A percentile compares a stretch with the other conserved stretches of the same genome.
Conservation (phyloP, 2,113 vertebrate genomes). For the Corythaixoides concolor region DNA sequence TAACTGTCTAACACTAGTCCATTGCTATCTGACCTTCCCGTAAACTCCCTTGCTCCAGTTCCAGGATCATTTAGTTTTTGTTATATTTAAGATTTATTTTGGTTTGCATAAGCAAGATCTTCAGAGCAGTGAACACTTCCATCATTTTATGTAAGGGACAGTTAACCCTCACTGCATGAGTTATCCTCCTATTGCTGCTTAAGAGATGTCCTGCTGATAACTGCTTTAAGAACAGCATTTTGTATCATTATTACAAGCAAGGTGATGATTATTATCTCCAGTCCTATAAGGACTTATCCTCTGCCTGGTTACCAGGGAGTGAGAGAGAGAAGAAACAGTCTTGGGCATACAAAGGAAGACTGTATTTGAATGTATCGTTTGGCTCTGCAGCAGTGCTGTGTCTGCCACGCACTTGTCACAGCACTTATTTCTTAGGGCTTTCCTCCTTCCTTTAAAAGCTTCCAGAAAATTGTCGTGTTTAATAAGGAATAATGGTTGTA, state of each 20-base stretch:
- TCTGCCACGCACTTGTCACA: not conserved
- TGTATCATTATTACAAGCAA: slow-evolving; percentile 9
- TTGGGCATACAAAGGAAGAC: not conserved
- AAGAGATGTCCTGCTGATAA: slow-evolving; percentile 49
- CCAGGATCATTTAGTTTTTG: slow-evolving; percentile 44
- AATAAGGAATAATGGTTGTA: not conserved
- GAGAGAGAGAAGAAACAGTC: not conserved
- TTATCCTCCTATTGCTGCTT: slow-evolving; percentile 24
- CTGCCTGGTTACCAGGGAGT: not conserved
- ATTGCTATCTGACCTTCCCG: not conserved
- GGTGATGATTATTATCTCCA: slow-evolving; percentile 14
- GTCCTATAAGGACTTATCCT: not conserved
- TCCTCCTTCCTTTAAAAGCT: not conserved
- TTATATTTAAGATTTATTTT: slow-evolving; percentile 38
- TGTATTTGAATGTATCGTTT: not conserved
- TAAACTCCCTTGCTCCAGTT: not conserved
- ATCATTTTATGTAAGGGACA: not conserved
- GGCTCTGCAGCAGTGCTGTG: not conserved
- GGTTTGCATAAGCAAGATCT: slow-evolving; percentile 32
- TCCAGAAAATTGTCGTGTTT: not conserved
- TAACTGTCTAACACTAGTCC: not conserved
- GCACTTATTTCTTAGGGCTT: not conserved
- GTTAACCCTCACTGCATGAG: slow-evolving; percentile 50
- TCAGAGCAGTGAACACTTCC: not conserved
- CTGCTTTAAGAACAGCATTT: slow-evolving; percentile 36